Evolutionary conservation across 1,140 invertebrate species (phyloP).

Genomic region (Eurosta solidaginis): DNA sequence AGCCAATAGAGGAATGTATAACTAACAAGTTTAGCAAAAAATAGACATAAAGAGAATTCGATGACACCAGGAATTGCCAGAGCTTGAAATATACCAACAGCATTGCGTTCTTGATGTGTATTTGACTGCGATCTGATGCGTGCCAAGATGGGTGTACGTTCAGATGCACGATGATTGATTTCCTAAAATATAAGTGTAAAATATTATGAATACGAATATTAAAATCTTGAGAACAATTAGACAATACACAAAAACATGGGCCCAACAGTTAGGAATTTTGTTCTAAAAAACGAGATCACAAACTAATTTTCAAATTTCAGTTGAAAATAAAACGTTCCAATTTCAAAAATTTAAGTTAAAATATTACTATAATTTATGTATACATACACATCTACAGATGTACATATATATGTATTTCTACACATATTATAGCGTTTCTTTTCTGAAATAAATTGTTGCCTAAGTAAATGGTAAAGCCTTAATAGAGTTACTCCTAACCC

Average conservation of each 20-base stretch:
- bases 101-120: conserved; percentile 52
- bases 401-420: too few relatives aligned
- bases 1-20: conserved; percentile 98
- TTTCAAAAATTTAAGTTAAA: too few relatives aligned
- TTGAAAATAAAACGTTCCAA: too few relatives aligned
- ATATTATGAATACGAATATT: background rate
- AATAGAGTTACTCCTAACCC: too few relatives aligned
- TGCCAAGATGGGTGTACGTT: conserved; percentile 59
- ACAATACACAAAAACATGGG: too few relatives aligned
- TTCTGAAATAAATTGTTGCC: too few relatives aligned
- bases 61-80: conserved; percentile 89
- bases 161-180: conserved; percentile 59
- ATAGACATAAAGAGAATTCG: conserved; percentile 91
- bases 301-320: too few relatives aligned
- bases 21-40: conserved; percentile 96
- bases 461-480: too few relatives aligned
- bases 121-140: conserved; percentile 18
- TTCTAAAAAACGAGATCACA: too few relatives aligned
- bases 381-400: background rate
- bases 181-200: conserved; percentile 52
- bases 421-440: too few relatives aligned
- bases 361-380: background rate
- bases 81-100: conserved; percentile 80
- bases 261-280: too few relatives aligned
- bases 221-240: too few relatives aligned